Evolutionary conservation across 2,797 vertebrate genomes (phyloP), one percentile per base, ranked within the genome.

Genomic region (Sorex maritimensis): DNA sequence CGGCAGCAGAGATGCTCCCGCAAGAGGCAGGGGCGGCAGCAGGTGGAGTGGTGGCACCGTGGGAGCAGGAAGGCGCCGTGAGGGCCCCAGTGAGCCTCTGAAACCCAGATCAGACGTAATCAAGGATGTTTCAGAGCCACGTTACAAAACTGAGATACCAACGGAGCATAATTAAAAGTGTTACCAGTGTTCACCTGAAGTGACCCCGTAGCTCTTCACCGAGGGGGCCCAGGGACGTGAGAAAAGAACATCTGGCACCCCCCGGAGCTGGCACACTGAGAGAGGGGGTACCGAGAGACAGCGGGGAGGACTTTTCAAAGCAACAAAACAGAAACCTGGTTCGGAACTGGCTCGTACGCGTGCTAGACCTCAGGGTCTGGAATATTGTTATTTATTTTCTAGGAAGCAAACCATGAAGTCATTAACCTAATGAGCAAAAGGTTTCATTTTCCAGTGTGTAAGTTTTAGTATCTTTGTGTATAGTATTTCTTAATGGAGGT

Each of bases 381-480:
- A 90, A 65, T 78, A 19, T 6, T 78, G 0, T 23, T 75, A 6
- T 71, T 72, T 88, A 12, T 61, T 44, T 44, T 72, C 72, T 63
- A 63, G 49, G 90, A 91, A 69, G 24, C 44, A 92, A 91, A 82
- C 15, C 46, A 49, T 30, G 73, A 58, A 19, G n/a, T 87, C 58
- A 24, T 68, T 38, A 5, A 10, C 14, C 28, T n/a, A 82, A 58
- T 38, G 26, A 73, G 52, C 6, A 71, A n/a, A 55, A 68, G 46
- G 6, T 79, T 88, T 88, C 38, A 23, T 88, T 87, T 95, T 65
- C 28, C 24, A 52, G 80, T 90, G 69, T 93, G 75, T 88, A 30
- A 63, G 61, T 83, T 65, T 83, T 19, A 83, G 41, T 61, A 38
- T 71, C 19, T 74, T 46, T 26, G 72, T 52, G 28, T 30, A 77